These are phyloP conservation scores for Spinus pinus DNA, from an alignment of 2,797 vertebrate genomes.

Conservation along the genomic window DNA sequence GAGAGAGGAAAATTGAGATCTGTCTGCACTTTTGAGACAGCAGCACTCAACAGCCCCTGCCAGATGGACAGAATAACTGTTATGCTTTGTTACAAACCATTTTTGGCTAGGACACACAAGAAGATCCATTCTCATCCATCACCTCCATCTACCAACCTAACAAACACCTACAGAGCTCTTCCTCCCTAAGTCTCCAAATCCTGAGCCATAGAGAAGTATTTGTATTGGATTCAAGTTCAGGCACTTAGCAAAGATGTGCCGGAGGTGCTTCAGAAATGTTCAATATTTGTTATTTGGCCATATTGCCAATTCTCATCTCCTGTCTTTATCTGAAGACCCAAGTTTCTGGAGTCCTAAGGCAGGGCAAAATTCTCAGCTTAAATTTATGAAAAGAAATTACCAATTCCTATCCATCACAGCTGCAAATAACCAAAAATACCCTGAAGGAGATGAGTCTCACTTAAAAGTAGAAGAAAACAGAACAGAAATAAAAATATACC, in stretches of 20 bases:
- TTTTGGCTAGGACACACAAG: background rate
- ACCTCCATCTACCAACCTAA: background rate
- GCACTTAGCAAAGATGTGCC: background rate
- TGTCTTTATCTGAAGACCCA: background rate
- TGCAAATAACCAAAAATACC: conserved; percentile 21
- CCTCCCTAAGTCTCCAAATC: background rate
- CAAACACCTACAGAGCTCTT: background rate
- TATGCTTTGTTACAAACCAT: background rate
- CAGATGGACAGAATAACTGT: background rate
- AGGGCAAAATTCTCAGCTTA: background rate
- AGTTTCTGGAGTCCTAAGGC: background rate
- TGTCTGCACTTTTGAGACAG: background rate
- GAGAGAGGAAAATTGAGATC: background rate
- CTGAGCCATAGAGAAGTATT: background rate
- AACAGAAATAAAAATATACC: conserved; percentile 30
- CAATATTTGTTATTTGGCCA: background rate
- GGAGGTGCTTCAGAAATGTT: background rate
- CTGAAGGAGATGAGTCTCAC: background rate
- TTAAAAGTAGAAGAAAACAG: conserved; percentile 23
- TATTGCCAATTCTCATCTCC: background rate
- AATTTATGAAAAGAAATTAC: background rate
- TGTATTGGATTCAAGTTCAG: background rate
- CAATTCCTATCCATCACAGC: conserved; percentile 1
- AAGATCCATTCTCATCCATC: background rate
- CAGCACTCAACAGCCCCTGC: background rate